Conservation (phyloP, 2,797 vertebrate species). For the Luscinia luscinia region DNA sequence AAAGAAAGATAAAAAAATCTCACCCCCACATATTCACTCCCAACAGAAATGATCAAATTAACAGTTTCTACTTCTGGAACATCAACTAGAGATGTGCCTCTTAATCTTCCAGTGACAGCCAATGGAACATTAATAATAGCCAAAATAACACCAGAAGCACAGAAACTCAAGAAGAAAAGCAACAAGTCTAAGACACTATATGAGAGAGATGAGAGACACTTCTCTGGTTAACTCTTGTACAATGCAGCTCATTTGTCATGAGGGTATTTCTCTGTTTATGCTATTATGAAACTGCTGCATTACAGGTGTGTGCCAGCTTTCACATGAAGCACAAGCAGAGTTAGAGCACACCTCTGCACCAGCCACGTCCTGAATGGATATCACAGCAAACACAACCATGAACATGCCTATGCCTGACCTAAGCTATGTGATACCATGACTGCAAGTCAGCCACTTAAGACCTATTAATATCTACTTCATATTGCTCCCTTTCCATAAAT, state of each 20-base stretch:
- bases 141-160: neutral
- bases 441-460: neutral
- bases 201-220: fast-evolving
- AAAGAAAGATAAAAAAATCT: neutral
- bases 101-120: neutral
- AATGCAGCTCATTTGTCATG: neutral
- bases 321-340: neutral
- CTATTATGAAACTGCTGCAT: neutral
- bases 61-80: neutral
- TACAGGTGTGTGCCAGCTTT: neutral
- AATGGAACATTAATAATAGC: neutral
- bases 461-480: neutral
- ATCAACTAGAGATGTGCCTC: neutral
- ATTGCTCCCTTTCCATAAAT: neutral
- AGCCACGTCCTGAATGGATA: fast-evolving
- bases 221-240: neutral
- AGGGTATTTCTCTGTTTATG: neutral
- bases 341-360: neutral
- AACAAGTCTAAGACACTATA: neutral
- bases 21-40: neutral
- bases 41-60: neutral
- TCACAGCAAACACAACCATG: neutral
- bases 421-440: neutral
- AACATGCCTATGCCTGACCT: neutral
- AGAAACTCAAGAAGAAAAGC: neutral